These are phyloP conservation scores for Arion vulgaris DNA, from an alignment of 1,140 invertebrate genomes.

Conservation along the genomic window DNA sequence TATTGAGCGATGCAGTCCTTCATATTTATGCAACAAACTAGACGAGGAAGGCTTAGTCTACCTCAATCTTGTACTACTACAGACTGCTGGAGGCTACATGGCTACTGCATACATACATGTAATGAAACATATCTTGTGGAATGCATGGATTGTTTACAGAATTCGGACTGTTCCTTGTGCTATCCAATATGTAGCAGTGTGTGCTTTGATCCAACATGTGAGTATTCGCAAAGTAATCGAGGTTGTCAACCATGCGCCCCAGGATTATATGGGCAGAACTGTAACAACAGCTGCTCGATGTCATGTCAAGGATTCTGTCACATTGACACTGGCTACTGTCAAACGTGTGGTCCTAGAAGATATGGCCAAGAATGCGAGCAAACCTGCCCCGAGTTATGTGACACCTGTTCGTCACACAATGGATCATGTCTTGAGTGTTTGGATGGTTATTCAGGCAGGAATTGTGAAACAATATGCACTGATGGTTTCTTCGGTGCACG, in stretches of 20 bases:
- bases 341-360: not conserved
- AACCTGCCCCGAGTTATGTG: not conserved
- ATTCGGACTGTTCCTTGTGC: not conserved
- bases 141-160: not conserved
- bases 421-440: not conserved
- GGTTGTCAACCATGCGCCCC: not conserved
- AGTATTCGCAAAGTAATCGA: not conserved
- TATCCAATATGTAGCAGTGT: not conserved
- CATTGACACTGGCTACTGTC: conserved; percentile 7
- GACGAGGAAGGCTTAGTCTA: too few relatives aligned
- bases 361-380: not conserved
- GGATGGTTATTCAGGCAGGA: not conserved
- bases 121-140: not conserved
- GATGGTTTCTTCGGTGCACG: not conserved
- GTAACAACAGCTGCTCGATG: not conserved
- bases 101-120: not conserved
- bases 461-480: not conserved
- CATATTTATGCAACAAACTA: too few relatives aligned
- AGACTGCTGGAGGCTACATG: not conserved
- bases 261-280: not conserved
- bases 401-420: not conserved
- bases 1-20: too few relatives aligned
- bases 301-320: not conserved
- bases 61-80: not conserved
- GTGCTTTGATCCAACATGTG: not conserved